These are phyloP conservation scores for Cynopterus brachyotis DNA, from an alignment of 2,113 vertebrate species.

Conservation along the genomic window DNA sequence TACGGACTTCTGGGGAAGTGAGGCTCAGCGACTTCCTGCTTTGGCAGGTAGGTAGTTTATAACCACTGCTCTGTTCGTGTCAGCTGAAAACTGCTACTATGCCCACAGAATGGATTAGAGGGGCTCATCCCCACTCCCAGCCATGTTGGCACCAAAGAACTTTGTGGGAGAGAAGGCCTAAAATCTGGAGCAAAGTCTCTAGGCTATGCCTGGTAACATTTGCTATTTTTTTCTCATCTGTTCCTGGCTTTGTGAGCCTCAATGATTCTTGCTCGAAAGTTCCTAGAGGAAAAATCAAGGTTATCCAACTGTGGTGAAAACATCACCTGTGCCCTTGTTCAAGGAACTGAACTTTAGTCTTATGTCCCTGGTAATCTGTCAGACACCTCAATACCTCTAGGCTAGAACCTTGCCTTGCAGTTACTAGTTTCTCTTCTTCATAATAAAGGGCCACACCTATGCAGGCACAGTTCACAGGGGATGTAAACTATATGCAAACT, in stretches of 20 bases:
- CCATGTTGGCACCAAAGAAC: background rate
- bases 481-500: background rate
- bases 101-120: background rate
- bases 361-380: background rate
- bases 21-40: constrained; percentile 97
- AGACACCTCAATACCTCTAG: background rate
- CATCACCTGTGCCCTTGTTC: background rate
- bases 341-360: background rate
- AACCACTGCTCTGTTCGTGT: background rate
- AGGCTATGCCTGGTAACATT: background rate
- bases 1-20: constrained; percentile 97
- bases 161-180: background rate
- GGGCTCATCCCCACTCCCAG: background rate
- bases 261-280: background rate
- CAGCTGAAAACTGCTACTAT: background rate
- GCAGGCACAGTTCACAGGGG: background rate
- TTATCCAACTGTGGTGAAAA: background rate
- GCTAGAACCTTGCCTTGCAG: background rate
- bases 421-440: background rate
- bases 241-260: background rate
- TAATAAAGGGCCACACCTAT: background rate
- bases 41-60: constrained; percentile 91
- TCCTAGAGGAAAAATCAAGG: background rate
- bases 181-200: background rate
- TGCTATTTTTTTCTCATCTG: background rate